Evolutionary conservation across 2,888 invertebrate genomes (phyloP).

Genomic region (Diabrotica balteata): DNA sequence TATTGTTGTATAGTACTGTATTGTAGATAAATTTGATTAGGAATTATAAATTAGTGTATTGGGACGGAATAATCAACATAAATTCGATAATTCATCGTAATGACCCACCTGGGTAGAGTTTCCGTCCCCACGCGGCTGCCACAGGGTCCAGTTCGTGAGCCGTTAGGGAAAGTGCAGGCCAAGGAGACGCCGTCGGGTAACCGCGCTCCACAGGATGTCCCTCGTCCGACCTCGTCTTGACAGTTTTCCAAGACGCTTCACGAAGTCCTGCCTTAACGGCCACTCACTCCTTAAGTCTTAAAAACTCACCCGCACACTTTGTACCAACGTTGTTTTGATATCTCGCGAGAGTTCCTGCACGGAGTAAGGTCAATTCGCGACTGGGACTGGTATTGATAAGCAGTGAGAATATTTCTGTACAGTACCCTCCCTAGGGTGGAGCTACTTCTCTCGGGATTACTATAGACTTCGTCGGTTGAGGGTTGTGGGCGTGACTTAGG

Average conservation of each 20-base stretch:
- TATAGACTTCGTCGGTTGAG: constrained; percentile 44
- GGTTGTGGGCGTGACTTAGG: constrained; percentile 49
- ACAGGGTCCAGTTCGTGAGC: constrained; percentile 74
- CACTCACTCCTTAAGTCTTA: constrained; percentile 28
- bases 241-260: constrained; percentile 42
- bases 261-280: constrained; percentile 33
- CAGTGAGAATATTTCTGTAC: constrained; percentile 51
- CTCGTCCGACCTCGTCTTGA: constrained; percentile 81
- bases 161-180: constrained; percentile 69
- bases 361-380: constrained; percentile 57
- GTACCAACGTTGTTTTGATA: constrained; percentile 35
- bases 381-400: constrained; percentile 57
- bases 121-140: constrained; percentile 79
- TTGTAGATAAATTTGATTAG: no score
- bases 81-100: background rate
- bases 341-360: constrained; percentile 57
- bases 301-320: constrained; percentile 32
- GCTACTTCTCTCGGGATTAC: constrained; percentile 62
- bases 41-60: no score
- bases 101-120: constrained; percentile 69
- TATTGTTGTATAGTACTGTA: background rate
- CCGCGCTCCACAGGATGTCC: constrained; percentile 66
- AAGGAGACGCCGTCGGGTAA: constrained; percentile 81
- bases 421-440: constrained; percentile 64
- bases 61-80: no score